Conservation (phyloP, 2,797 vertebrate species). For the Selene dorsalis region DNA sequence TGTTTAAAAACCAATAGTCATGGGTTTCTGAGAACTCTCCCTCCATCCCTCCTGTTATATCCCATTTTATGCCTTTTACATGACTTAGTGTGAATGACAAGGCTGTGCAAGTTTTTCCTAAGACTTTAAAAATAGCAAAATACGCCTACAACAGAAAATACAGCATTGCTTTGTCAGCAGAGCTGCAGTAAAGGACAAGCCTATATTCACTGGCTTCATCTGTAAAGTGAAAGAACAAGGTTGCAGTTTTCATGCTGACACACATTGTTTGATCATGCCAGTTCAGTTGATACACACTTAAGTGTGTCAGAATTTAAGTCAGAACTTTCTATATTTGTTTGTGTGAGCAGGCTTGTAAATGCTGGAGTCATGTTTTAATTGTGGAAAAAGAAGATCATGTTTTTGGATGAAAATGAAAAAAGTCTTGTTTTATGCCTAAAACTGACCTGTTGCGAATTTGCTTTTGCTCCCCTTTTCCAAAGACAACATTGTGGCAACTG, state of each 20-base stretch:
- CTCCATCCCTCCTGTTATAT: neutral
- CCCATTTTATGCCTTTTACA: neutral
- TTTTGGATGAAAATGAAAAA: neutral
- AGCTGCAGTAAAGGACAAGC: neutral
- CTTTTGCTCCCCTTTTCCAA: neutral
- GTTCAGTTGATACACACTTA: neutral
- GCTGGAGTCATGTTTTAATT: neutral
- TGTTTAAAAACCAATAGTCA: constrained; percentile 7
- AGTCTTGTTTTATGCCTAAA: neutral
- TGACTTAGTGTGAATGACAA: neutral
- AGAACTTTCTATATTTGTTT: neutral
- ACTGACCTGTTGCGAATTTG: neutral
- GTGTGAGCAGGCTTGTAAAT: neutral
- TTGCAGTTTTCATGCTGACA: neutral
- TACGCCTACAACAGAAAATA: neutral
- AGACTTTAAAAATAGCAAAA: constrained; percentile 5
- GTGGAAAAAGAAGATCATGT: neutral
- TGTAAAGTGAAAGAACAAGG: neutral
- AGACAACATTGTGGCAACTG: neutral
- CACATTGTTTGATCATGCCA: neutral
- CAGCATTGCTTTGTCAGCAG: neutral
- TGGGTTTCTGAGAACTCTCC: neutral
- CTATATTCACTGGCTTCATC: neutral
- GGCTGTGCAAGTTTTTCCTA: neutral
- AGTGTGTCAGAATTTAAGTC: too few relatives aligned